A percentile compares a stretch with the other conserved stretches of the same genome.
phyloP scores from a whole-genome alignment of 2,888 invertebrate species.

The Acanthosepion pharaonis region DNA sequence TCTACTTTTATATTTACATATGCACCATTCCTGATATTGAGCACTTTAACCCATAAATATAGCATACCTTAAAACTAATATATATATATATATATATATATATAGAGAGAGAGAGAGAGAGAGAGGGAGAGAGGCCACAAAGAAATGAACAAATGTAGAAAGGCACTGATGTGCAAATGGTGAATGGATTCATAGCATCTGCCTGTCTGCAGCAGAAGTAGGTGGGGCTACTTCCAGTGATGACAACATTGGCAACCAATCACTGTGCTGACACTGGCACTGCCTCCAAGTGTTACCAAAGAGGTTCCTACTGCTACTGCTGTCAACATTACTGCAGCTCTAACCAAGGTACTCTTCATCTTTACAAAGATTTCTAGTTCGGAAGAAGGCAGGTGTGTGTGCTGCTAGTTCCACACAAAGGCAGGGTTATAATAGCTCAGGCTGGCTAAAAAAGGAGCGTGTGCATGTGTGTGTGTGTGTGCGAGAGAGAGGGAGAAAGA shows the following conservation, averaged over 20 bases:
- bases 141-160: neutral
- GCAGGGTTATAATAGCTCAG: neutral
- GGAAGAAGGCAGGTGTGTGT: neutral
- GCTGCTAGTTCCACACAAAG: neutral
- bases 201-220: neutral
- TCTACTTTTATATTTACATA: no score
- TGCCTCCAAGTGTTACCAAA: neutral
- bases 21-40: no score
- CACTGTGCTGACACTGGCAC: neutral
- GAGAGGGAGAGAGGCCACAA: neutral
- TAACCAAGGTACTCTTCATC: neutral
- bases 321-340: neutral
- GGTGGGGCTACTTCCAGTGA: neutral
- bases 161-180: neutral
- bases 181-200: neutral
- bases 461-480: neutral
- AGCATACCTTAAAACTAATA: no score
- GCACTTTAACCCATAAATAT: no score
- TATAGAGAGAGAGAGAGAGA: neutral
- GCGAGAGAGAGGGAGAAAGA: neutral
- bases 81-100: no score
- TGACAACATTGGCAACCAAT: slow-evolving; percentile 22
- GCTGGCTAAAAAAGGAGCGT: neutral
- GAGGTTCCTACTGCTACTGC: neutral
- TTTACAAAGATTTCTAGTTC: neutral